Evolutionary conservation across 2,888 invertebrate species (phyloP).

Genomic region (Sminthurides aquaticus): DNA sequence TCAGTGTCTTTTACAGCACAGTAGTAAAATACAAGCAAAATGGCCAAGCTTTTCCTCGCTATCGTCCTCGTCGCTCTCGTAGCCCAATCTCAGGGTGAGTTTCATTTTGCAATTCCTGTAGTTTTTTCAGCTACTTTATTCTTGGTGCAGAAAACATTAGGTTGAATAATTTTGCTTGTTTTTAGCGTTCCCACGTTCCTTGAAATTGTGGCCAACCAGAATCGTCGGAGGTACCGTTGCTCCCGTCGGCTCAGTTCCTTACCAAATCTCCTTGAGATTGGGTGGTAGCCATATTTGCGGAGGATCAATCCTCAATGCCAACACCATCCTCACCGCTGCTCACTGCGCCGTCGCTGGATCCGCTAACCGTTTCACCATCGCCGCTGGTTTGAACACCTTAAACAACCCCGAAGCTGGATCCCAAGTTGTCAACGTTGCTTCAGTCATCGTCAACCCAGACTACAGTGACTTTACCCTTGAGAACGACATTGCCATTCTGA

Average conservation of each 20-base stretch:
- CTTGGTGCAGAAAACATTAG: too few relatives aligned
- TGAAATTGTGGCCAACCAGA: slow-evolving; percentile 1
- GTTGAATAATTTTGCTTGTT: too few relatives aligned
- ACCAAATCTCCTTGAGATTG: neutral
- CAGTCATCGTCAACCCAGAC: neutral
- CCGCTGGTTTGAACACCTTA: slow-evolving; percentile 1
- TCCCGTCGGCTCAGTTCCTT: neutral
- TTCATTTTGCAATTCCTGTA: too few relatives aligned
- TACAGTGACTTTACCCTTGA: neutral
- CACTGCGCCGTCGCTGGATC: slow-evolving; percentile 3
- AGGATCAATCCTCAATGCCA: slow-evolving; percentile 4
- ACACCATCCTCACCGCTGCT: slow-evolving; percentile 2
- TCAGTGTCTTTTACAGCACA: too few relatives aligned
- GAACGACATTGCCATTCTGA: slow-evolving; percentile 9
- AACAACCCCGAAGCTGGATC: neutral
- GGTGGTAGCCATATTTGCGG: slow-evolving; percentile 7
- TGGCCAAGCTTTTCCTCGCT: too few relatives aligned
- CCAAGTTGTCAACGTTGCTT: neutral
- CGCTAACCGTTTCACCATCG: neutral
- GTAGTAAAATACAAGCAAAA: too few relatives aligned
- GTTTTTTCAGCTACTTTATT: too few relatives aligned
- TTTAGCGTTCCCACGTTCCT: too few relatives aligned
- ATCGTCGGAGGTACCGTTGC: slow-evolving; percentile 9
- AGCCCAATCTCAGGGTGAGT: too few relatives aligned
- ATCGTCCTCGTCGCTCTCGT: too few relatives aligned